These are phyloP conservation scores for Sabatieria punctata DNA, from an alignment of 2,888 invertebrate genomes.

Conservation along the genomic window DNA sequence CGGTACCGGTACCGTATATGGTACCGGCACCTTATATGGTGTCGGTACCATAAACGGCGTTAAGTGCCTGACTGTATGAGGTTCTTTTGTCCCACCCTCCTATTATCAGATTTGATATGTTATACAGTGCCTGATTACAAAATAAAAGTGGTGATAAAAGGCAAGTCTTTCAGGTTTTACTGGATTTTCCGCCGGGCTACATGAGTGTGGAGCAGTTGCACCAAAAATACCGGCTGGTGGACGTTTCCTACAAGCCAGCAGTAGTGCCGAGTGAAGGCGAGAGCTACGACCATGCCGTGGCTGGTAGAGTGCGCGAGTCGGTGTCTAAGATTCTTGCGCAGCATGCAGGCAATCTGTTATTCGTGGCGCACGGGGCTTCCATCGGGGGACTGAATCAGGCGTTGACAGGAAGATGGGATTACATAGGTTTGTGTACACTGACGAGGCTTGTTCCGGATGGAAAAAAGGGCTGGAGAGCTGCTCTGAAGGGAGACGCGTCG, in stretches of 20 bases:
- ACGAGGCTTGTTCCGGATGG: background rate
- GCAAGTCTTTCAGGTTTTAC: too few species aligned
- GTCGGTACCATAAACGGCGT: too few species aligned
- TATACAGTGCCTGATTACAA: too few species aligned
- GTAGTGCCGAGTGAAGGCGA: background rate
- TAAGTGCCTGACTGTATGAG: too few species aligned
- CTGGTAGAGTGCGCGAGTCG: background rate
- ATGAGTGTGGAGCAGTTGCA: background rate
- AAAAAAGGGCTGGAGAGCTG: background rate
- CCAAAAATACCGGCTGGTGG: background rate
- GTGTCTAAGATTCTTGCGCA: too few species aligned
- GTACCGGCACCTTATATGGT: too few species aligned
- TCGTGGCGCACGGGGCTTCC: constrained; percentile 24
- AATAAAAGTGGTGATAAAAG: too few species aligned
- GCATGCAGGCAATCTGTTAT: constrained; percentile 17
- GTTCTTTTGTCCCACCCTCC: too few species aligned
- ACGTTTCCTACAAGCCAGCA: background rate
- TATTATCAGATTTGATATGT: too few species aligned
- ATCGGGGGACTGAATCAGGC: constrained; percentile 21
- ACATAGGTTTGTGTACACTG: constrained; percentile 2
- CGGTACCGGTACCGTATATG: too few species aligned
- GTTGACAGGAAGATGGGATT: constrained; percentile 5
- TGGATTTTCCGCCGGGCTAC: constrained; percentile 2
- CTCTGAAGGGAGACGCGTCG: background rate
- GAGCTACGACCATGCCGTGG: background rate